Conservation (phyloP, 2,113 vertebrate species). For the Ptilorrhoa leucosticta region DNA sequence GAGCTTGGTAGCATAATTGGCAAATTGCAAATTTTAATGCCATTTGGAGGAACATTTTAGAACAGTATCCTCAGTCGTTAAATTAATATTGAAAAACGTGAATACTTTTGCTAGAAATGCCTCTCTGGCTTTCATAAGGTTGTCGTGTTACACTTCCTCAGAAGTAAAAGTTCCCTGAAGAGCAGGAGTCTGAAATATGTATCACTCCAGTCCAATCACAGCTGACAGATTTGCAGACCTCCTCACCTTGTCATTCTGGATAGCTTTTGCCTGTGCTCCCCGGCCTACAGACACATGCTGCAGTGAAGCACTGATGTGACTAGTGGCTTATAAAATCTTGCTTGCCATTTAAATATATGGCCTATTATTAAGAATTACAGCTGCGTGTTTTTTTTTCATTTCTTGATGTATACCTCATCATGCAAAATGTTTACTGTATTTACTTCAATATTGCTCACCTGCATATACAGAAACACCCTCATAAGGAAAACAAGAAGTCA, state of each 20-base stretch:
- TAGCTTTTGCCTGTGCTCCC: background rate
- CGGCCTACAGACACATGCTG: background rate
- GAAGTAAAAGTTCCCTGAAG: background rate
- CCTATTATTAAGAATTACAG: background rate
- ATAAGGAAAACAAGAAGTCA: background rate
- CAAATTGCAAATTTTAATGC: conserved; percentile 55
- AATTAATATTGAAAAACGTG: background rate
- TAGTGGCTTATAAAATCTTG: background rate
- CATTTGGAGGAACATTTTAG: conserved; percentile 52
- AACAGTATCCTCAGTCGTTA: conserved; percentile 4
- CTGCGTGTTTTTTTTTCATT: background rate
- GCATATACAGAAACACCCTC: background rate
- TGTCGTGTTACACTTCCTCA: background rate
- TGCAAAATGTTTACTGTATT: background rate
- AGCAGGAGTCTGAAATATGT: background rate
- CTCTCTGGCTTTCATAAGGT: background rate
- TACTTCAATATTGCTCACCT: background rate
- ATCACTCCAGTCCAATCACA: background rate
- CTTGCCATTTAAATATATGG: background rate
- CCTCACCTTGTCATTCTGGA: background rate
- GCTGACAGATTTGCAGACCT: background rate
- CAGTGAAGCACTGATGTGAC: background rate
- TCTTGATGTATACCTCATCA: background rate
- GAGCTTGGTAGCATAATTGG: conserved; percentile 17
- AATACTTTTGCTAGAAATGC: conserved; percentile 8